Conservation (phyloP, 1,140 invertebrate genomes). For the Procambarus virginalis region DNA sequence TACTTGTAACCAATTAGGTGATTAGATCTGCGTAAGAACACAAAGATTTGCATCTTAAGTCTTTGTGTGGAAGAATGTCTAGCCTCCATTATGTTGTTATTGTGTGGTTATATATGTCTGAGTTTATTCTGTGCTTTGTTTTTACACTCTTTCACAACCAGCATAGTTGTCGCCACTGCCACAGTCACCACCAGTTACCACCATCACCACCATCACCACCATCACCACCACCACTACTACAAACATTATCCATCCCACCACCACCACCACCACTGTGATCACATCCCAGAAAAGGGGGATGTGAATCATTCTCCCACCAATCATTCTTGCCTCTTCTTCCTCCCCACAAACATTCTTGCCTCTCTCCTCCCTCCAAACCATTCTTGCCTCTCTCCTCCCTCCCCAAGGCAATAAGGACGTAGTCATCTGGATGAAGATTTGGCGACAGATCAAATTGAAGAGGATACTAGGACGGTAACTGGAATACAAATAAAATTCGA, state of each 20-base stretch:
- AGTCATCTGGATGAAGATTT: conserved; percentile 14
- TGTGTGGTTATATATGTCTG: no score
- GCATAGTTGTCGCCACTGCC: neutral
- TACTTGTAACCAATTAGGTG: no score
- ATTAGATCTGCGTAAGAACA: no score
- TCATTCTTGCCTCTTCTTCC: neutral
- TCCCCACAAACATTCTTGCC: no score
- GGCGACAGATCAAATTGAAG: conserved; percentile 27
- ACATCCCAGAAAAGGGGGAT: no score
- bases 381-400: neutral
- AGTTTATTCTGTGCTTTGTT: no score
- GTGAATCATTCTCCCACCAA: no score
- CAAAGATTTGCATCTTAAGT: no score
- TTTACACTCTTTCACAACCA: no score
- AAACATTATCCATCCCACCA: neutral
- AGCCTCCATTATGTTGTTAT: no score
- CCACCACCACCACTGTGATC: no score
- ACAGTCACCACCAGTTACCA: neutral
- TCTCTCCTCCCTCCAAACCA: neutral
- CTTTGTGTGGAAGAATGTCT: no score
- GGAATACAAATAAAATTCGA: conserved; percentile 13
- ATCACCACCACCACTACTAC: neutral
- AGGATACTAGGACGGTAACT: conserved; percentile 27
- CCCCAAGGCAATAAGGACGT: neutral
- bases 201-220: neutral